Percentiles rank a stretch among this genome's conserved stretches.
Conservation (phyloP, 2,888 invertebrate genomes). For the Meliscaeva auricollis region DNA sequence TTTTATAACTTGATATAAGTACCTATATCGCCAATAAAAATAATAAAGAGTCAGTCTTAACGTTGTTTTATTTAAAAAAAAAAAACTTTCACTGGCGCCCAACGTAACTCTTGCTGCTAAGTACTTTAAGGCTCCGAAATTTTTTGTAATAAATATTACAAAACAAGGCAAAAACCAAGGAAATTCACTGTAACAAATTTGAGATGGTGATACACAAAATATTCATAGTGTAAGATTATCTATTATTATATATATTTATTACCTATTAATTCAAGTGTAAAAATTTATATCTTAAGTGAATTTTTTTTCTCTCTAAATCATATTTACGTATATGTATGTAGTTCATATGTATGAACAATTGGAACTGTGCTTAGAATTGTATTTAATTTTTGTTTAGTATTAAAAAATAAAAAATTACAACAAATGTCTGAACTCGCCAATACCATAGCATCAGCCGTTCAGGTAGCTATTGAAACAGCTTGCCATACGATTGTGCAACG, state of each 20-base stretch:
- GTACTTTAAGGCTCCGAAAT: no score
- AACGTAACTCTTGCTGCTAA: no score
- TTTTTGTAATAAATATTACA: no score
- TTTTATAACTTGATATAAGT: no score
- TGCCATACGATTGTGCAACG: neutral
- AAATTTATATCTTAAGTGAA: neutral
- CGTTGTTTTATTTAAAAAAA: no score
- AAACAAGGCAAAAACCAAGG: no score
- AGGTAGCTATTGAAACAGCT: neutral
- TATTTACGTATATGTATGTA: neutral
- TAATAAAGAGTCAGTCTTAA: no score
- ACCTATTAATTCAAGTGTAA: neutral
- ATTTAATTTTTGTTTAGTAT: neutral
- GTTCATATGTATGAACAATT: no score
- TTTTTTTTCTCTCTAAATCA: conserved; percentile 3
- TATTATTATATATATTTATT: no score
- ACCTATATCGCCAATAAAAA: no score
- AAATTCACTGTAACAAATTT: neutral
- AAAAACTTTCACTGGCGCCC: no score
- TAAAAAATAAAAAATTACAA: neutral
- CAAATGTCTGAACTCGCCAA: conserved; percentile 4
- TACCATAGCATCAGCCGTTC: neutral
- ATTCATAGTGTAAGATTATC: neutral
- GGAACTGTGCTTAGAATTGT: neutral
- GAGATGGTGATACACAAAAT: neutral